Conservation (phyloP, 2,113 vertebrate species). For the Willisornis vidua region DNA sequence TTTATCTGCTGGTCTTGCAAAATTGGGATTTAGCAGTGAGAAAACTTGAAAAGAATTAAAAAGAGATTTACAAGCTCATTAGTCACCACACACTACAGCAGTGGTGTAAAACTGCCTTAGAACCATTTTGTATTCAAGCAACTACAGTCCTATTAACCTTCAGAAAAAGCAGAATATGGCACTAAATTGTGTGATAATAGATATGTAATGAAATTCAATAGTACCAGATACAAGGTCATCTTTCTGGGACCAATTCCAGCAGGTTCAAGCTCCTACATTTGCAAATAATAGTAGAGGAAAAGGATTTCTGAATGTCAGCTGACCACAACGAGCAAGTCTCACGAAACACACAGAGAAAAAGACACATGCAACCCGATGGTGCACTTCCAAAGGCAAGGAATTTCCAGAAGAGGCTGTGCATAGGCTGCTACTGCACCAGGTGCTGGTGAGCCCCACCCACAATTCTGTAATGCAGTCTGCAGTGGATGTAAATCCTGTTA, state of each 20-base stretch:
- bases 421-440: not conserved
- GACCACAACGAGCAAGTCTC: fast-evolving
- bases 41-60: not conserved
- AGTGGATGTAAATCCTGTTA: fast-evolving
- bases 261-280: not conserved
- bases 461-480: not conserved
- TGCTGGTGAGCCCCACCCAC: not conserved
- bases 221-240: not conserved
- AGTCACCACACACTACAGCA: not conserved
- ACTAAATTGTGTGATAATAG: not conserved
- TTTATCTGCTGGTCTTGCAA: not conserved
- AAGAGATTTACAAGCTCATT: not conserved
- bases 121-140: not conserved
- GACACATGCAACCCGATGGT: fast-evolving
- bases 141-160: not conserved
- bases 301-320: not conserved
- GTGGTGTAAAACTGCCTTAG: not conserved
- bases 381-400: not conserved
- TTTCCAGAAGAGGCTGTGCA: not conserved
- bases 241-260: not conserved
- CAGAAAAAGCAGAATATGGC: not conserved
- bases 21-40: not conserved
- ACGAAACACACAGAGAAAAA: not conserved
- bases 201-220: not conserved
- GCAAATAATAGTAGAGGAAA: not conserved